Conservation (phyloP, 2,797 vertebrate species). For the Siniperca undulata region DNA sequence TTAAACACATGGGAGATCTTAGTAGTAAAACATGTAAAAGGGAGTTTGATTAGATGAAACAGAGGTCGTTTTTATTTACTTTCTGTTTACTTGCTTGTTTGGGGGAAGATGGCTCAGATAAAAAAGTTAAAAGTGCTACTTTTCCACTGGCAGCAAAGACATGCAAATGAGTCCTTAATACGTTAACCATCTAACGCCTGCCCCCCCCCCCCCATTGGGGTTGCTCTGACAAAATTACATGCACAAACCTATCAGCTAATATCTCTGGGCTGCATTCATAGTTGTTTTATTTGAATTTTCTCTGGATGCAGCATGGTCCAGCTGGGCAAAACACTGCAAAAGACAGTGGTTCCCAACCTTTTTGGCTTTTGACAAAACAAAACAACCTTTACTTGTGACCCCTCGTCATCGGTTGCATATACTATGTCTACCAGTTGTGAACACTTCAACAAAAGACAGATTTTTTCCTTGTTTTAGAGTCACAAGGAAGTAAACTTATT, state of each 20-base stretch:
- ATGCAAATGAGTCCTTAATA: neutral
- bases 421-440: no score
- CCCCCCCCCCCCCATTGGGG: no score
- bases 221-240: neutral
- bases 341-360: neutral
- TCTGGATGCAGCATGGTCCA: neutral
- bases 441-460: neutral
- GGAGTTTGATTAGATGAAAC: conserved; percentile 25
- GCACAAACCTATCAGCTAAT: neutral
- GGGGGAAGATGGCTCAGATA: neutral
- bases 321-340: neutral
- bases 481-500: neutral
- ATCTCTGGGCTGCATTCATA: neutral
- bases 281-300: neutral
- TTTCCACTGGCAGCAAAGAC: neutral
- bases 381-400: neutral
- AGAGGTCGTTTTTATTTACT: conserved; percentile 5
- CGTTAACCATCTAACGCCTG: neutral
- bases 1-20: neutral
- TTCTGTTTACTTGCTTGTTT: neutral
- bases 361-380: neutral
- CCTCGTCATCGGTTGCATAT: neutral
- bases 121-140: neutral
- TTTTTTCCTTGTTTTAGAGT: neutral
- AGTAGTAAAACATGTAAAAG: conserved; percentile 10